A percentile compares a stretch with the other conserved stretches of the same genome.
phyloP scores from a whole-genome alignment of 2,113 vertebrate species.

The Electrona antarctica region DNA sequence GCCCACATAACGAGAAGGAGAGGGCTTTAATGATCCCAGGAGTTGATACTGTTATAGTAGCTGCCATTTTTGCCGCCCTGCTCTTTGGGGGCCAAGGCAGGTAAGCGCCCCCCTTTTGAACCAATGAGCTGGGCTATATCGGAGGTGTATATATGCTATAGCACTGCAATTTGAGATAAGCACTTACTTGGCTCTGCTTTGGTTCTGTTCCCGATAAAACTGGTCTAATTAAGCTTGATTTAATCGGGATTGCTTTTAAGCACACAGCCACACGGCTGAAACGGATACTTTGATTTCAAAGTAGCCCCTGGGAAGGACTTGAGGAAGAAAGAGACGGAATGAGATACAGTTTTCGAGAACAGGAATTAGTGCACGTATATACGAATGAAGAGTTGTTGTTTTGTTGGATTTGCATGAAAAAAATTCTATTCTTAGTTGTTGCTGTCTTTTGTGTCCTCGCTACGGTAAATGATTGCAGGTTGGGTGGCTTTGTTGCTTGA shows the following conservation, averaged over 20 bases:
- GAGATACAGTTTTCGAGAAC: slow-evolving; percentile 50
- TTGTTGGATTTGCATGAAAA: slow-evolving; percentile 50
- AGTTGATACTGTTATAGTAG: slow-evolving; percentile 51
- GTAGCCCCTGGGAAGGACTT: slow-evolving; percentile 73
- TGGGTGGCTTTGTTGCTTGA: slow-evolving; percentile 41
- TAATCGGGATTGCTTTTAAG: slow-evolving; percentile 80
- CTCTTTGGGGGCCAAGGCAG: slow-evolving; percentile 44
- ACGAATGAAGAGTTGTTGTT: slow-evolving; percentile 35
- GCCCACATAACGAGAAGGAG: slow-evolving; percentile 53
- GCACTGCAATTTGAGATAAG: slow-evolving; percentile 79
- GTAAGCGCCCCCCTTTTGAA: slow-evolving; percentile 57
- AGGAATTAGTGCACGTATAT: slow-evolving; percentile 58
- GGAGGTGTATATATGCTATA: slow-evolving; percentile 49
- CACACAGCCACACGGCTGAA: slow-evolving; percentile 65
- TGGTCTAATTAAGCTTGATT: slow-evolving; percentile 83
- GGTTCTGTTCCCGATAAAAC: slow-evolving; percentile 77
- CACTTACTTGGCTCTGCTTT: slow-evolving; percentile 70
- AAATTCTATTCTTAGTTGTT: slow-evolving; percentile 67
- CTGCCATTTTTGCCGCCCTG: slow-evolving; percentile 52
- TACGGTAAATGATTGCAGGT: slow-evolving; percentile 44
- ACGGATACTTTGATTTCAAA: slow-evolving; percentile 76
- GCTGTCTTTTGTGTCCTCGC: slow-evolving; percentile 36
- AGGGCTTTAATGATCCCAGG: slow-evolving; percentile 41
- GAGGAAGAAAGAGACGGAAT: slow-evolving; percentile 65
- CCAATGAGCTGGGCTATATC: slow-evolving; percentile 65